Percentiles rank a stretch among this genome's conserved stretches.
These are phyloP conservation scores for Ciconia maguari DNA, from an alignment of 2,113 vertebrate species.

Conservation along the genomic window DNA sequence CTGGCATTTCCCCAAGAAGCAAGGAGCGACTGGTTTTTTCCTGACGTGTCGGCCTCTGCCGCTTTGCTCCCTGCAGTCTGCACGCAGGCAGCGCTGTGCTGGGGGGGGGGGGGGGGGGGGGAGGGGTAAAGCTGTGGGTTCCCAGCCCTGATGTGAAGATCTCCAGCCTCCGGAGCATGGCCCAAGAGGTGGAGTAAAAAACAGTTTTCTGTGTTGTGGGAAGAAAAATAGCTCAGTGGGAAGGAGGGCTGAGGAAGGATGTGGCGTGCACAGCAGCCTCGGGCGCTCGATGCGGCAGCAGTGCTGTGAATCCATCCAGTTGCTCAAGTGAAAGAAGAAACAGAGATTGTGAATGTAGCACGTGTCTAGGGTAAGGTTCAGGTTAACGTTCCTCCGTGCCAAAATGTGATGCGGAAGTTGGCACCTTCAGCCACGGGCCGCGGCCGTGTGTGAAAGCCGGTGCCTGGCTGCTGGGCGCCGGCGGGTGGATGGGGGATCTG, in stretches of 20 bases:
- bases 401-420: background rate
- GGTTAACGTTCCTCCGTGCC: background rate
- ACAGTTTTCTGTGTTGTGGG: too few species aligned
- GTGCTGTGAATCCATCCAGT: fast-evolving
- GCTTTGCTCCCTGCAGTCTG: background rate
- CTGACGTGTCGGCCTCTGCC: fast-evolving
- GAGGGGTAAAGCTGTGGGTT: background rate
- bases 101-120: too few species aligned
- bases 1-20: fast-evolving
- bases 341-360: too few species aligned
- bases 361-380: too few species aligned
- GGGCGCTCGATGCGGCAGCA: fast-evolving
- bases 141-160: background rate
- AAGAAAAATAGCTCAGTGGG: background rate
- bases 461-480: too few species aligned
- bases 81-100: background rate
- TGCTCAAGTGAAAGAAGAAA: background rate
- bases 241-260: fast-evolving
- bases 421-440: too few species aligned
- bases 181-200: background rate
- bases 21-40: background rate
- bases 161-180: background rate
- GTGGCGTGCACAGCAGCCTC: background rate
- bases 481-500: too few species aligned
- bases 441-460: too few species aligned